Evolutionary conservation across 2,888 invertebrate genomes (phyloP), one percentile per base, ranked within the genome.

Genomic region (Heliconius erato): DNA sequence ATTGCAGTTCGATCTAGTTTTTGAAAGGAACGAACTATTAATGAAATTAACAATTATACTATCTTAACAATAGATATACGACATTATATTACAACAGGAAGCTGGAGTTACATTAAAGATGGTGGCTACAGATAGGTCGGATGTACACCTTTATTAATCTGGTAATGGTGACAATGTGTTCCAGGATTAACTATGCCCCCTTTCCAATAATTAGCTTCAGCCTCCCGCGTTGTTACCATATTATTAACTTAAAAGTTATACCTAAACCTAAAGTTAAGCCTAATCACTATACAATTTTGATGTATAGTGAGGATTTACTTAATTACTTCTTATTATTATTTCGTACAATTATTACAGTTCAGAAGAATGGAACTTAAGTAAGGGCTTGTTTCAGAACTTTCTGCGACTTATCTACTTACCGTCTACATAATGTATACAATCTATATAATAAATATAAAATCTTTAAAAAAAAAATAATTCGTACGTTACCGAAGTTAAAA

Each of bases 331-430:
- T 72, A 19, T n/a, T 44, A 23, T 65, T 26, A 26, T 67, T 23
- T 26, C 44, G 35, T 44, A 5, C n/a, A 49, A 40, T 26, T 54
- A 6, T 54, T 23, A 26, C 19, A n/a, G 14, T 67, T 44, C 4
- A 12, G 44, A 16, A 72, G n/a, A 72, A 26, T 72, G 72, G 72
- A 72, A 72, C 72, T 72, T 11, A 72, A 72, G 26, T 72, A 26
- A 44, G 72, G 72, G 44, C 44, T 72, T 26, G 72, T 72, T 72
- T 72, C 72, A 72, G 28, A 74, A 49, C 69, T 69, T 35, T 35
- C 11, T 35, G 1, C 14, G 6, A 68, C 32, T 68, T 3, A 68
- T 28, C 32, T 68, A 28, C 68, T 68, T 68, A 68, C 2, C 28
- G 9, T 28, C 19, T 9, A 68, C 9, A 32, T 32, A 32, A 32